Percentiles rank a stretch among this genome's conserved stretches.
phyloP scores from a whole-genome alignment of 2,888 invertebrate species.

The Chrysolina americana region DNA sequence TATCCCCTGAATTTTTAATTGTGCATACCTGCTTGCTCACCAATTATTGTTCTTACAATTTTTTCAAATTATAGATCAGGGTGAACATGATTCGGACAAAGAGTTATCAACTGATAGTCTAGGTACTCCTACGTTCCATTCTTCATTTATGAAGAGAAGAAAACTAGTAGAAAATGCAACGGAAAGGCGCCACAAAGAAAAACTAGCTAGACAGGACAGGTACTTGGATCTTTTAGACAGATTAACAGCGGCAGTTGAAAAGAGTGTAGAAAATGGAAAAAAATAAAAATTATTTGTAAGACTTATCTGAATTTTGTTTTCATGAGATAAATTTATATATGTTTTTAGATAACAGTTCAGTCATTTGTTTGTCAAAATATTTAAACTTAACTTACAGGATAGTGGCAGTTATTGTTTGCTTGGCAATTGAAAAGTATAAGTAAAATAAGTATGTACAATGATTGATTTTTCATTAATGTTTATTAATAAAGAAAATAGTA shows the following conservation, averaged over 20 bases:
- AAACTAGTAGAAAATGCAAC: conserved; percentile 10
- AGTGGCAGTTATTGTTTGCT: background rate
- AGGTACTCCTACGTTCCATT: background rate
- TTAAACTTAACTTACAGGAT: background rate
- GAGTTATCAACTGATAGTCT: background rate
- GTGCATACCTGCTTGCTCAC: background rate
- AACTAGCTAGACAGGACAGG: conserved; percentile 11
- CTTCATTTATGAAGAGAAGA: conserved; percentile 14
- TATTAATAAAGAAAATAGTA: conserved; percentile 5
- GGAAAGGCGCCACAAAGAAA: conserved; percentile 17
- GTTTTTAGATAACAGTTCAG: background rate
- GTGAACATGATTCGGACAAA: background rate
- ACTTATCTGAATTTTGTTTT: background rate
- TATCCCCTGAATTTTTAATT: background rate
- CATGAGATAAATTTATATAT: background rate
- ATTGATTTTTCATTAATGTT: background rate
- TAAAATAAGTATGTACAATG: conserved; percentile 5
- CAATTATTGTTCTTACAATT: background rate
- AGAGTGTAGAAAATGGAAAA: background rate
- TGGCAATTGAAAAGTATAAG: background rate
- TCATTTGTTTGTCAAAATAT: background rate
- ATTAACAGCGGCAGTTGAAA: conserved; percentile 20
- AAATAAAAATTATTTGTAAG: background rate
- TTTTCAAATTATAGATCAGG: background rate
- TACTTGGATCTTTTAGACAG: conserved; percentile 22